Percentiles rank a stretch among this genome's conserved stretches.
phyloP scores from a whole-genome alignment of 2,888 invertebrate species.

The Drosophila conformis region DNA sequence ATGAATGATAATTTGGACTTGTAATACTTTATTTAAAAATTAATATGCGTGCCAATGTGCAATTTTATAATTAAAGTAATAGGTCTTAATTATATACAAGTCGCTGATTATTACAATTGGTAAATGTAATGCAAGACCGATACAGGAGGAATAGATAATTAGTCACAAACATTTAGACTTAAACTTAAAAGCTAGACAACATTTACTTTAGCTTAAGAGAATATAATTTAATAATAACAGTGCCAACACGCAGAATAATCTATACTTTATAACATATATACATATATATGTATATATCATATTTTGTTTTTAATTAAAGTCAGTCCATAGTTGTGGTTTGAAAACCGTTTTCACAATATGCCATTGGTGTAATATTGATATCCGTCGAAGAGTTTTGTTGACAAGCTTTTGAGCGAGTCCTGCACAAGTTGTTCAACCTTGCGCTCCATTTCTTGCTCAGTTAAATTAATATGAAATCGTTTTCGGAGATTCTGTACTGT shows the following conservation, averaged over 20 bases:
- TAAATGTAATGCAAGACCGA: slow-evolving; percentile 55
- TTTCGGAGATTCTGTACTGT: slow-evolving; percentile 94
- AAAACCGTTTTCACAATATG: slow-evolving; percentile 88
- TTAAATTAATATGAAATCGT: slow-evolving; percentile 96
- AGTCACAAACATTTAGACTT: slow-evolving; percentile 64
- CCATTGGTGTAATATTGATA: slow-evolving; percentile 92
- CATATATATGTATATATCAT: background rate
- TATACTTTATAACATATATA: slow-evolving; percentile 27
- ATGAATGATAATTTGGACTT: no score
- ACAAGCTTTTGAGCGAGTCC: slow-evolving; percentile 97
- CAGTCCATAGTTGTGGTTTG: slow-evolving; percentile 77
- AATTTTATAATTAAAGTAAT: no score
- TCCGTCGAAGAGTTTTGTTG: slow-evolving; percentile 98
- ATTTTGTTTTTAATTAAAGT: slow-evolving; percentile 57
- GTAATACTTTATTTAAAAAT: no score
- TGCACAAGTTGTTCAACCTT: slow-evolving; percentile 97
- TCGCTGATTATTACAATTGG: slow-evolving; percentile 44
- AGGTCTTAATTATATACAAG: slow-evolving; percentile 17
- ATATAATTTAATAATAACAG: slow-evolving; percentile 58
- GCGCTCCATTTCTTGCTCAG: slow-evolving; percentile 96
- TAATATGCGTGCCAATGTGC: no score
- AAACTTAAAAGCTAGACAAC: background rate
- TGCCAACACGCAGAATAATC: slow-evolving; percentile 39
- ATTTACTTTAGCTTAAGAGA: background rate
- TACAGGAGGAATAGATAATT: slow-evolving; percentile 49